Evolutionary conservation across 2,113 vertebrate genomes (phyloP).

Genomic region (Centropus bengalensis): DNA sequence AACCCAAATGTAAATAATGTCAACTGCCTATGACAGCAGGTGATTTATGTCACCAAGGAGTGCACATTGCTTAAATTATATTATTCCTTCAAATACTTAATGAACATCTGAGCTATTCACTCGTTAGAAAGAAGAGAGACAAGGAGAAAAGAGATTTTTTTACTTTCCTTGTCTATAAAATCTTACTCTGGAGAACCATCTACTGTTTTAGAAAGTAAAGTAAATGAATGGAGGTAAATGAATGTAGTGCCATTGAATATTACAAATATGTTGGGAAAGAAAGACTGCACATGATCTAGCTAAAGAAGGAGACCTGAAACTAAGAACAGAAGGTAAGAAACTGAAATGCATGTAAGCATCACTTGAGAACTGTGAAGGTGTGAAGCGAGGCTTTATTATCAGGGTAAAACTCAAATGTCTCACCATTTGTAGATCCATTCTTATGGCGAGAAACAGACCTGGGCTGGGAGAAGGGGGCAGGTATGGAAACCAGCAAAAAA

Average conservation of each 20-base stretch:
- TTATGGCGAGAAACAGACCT: neutral
- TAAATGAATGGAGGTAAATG: neutral
- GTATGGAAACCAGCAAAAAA: neutral
- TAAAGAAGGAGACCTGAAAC: slow-evolving; percentile 20
- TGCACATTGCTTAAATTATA: slow-evolving; percentile 49
- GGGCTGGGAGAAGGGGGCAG: no score
- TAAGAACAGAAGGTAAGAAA: neutral
- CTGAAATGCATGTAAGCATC: neutral
- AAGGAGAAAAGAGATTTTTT: neutral
- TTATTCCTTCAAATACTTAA: slow-evolving; percentile 63
- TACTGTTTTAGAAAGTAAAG: slow-evolving; percentile 4
- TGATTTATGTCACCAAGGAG: slow-evolving; percentile 47
- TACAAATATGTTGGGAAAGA: neutral
- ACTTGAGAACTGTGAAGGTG: neutral
- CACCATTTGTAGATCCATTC: slow-evolving; percentile 1
- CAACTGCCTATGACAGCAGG: slow-evolving; percentile 21
- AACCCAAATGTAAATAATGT: slow-evolving; percentile 54
- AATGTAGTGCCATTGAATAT: neutral
- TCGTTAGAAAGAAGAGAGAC: neutral
- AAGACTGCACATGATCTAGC: neutral
- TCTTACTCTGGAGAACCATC: neutral
- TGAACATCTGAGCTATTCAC: neutral
- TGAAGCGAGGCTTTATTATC: neutral
- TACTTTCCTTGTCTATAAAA: slow-evolving; percentile 19
- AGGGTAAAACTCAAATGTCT: neutral